These are phyloP conservation scores for Petrocephalus microphthalmus DNA, from an alignment of 2,113 vertebrate genomes.

Conservation along the genomic window DNA sequence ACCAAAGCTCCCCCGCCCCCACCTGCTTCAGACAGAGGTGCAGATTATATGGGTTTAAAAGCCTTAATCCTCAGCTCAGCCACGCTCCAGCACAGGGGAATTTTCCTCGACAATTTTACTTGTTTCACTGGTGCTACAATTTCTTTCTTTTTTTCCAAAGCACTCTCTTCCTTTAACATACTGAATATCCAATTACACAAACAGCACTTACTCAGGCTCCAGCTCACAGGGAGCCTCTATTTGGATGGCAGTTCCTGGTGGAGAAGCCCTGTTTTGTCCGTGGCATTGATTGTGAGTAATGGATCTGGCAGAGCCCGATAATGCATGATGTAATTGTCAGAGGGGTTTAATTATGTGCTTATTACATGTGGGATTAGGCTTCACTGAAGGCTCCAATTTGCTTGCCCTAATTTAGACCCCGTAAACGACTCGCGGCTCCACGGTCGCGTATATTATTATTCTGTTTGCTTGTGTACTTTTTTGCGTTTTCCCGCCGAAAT, in stretches of 20 bases:
- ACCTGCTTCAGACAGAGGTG: background rate
- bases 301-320: conserved; percentile 74
- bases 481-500: background rate
- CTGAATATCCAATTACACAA: conserved; percentile 64
- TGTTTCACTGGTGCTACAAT: background rate
- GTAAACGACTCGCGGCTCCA: conserved; percentile 13
- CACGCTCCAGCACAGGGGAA: background rate
- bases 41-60: background rate
- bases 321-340: conserved; percentile 87
- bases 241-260: conserved; percentile 59
- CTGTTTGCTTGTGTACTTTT: conserved; percentile 36
- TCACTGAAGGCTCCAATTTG: conserved; percentile 34
- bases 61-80: background rate
- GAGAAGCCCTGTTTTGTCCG: conserved; percentile 72
- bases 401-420: conserved; percentile 38
- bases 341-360: conserved; percentile 79
- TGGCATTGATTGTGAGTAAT: conserved; percentile 74
- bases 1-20: background rate
- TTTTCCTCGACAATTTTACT: background rate
- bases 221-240: conserved; percentile 63
- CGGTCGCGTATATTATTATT: conserved; percentile 16
- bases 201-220: conserved; percentile 62
- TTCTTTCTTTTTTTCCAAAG: conserved; percentile 26
- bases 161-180: conserved; percentile 40
- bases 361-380: conserved; percentile 64